Evolutionary conservation across 2,888 invertebrate genomes (phyloP), one percentile per base, ranked within the genome.

Genomic region (Drosophila hamatofila): DNA sequence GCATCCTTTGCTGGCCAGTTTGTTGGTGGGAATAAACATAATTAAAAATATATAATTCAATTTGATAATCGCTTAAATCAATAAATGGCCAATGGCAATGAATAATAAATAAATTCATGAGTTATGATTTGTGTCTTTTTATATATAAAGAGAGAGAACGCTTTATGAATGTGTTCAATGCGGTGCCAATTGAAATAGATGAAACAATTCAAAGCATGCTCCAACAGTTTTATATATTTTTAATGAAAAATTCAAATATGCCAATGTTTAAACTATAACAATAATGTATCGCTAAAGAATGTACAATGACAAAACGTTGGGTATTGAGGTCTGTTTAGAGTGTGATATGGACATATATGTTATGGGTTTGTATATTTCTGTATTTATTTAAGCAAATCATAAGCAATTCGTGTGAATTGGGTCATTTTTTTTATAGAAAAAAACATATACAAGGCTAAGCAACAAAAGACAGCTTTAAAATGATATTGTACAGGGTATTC

Each of bases 111-210:
- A 27, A 35, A 41, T 44, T 30, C 16, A 57, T 67, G 70, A 44
- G 12, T 4, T 16, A 33, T 58, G 70, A 68, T 68, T 68, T 35
- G 11, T 51, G 57, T 51, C 18, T 51, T 51, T 1, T 11, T 33
- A 49, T 27, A 27, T 27, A 25, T 16, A 11, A 11, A 41, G 1
- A 21, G 2, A 46, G 18, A 33, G 49, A 49, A 49, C 18, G 25
- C 2, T 2, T 35, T 58, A 58, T 68, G 27, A 42, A 51, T 39
- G 41, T 69, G 41, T 69, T 69, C 7, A 5, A 57, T 72, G 66
- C 54, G 54, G 87, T 86, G 83, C 81, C 83, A 85, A 88, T 88
- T 23, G 46, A 77, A 80, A 65, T 58, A 72, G 72, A 78, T 56
- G 46, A 39, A 75, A 69, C 46, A 75, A 62, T 81, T 70, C 39